Base-by-base conservation (phyloP, 2,888 invertebrate species). In the Blastobasis adustella region DNA sequence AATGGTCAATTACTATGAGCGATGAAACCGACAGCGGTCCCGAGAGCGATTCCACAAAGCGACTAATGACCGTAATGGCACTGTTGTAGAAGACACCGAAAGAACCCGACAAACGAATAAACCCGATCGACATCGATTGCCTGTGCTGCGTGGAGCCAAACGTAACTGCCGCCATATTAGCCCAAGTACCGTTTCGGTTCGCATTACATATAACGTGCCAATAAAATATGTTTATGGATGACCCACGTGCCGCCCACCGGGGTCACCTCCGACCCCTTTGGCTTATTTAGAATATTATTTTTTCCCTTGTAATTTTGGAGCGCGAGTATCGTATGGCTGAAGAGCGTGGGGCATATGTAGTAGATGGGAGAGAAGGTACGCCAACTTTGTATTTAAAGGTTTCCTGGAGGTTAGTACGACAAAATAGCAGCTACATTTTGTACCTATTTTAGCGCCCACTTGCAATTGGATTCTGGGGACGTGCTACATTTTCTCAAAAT, bases 141-240 rank as follows among this genome's bases (percentile, higher is more conserved):
- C 23, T 1, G 23, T 23, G 23, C 23, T 23, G 49, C 42, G 49
- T 49, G 52, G 49, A 49, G 49, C 47, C 36, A 4, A 23, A 36
- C 40, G 40, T 40, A 40, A 60, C 56, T 53, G 54, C 40, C 48
- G 45, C 43, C 55, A 58, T 62, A 66, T 72, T 66, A 69, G 54
- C 54, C 54, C 57, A 62, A 69, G 63, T 63, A 59, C 63, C 58
- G 55, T 57, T 67, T 54, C 56, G 52, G 58, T 59, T 58, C 60
- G 58, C 69, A 66, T 76, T 73, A 69, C 67, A 69, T 62, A 56
- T 67, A 70, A 69, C 62, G 65, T 54, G 52, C 51, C 58, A 55
- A 73, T 79, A 75, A 76, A 76, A 66, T 55, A 67, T 62, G 59
- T 76, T 73, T 69, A 74, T 73, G 67, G 66, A 68, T 54, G 53